Conservation (phyloP, 2,113 vertebrate genomes). For the human (Homo sapiens) region GRCh38 chr4:73822501-73823000, state of each 20-base stretch:
- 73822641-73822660: not conserved
- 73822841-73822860: not conserved
- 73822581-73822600: not conserved
- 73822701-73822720: not conserved
- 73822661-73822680: not conserved
- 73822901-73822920: not conserved
- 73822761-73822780: not conserved
- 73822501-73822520: not conserved
- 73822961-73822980: not conserved
- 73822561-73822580: not conserved
- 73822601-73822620: not conserved
- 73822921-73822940: not conserved
- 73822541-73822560: not conserved
- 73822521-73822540: not conserved
- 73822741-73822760: not conserved
- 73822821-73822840: not conserved
- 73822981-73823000: not conserved
- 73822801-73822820: not conserved
- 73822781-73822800: not conserved
- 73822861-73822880: not conserved
- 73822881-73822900: not conserved
- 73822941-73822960: not conserved
- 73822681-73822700: not conserved
- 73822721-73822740: not conserved
- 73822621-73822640: not conserved